Base-by-base conservation (phyloP, 2,888 invertebrate genomes). In the Sipha maydis region DNA sequence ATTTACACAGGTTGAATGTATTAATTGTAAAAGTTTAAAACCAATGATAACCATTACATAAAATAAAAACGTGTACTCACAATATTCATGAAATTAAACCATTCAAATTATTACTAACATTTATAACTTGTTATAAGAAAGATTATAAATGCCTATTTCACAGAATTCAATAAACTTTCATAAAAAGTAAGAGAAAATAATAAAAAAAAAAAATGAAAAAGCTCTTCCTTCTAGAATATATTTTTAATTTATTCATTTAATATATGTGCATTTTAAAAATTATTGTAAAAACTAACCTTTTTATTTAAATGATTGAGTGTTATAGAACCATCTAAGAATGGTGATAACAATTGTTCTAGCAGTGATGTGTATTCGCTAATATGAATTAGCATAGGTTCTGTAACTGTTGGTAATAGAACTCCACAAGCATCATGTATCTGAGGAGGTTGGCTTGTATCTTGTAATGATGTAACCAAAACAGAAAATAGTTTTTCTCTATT, bases 341-440 rank as follows among this genome's bases (percentile, higher is more conserved):
- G 88, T 14, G 88, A 82, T 48, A 88, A 75, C 67, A 88, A 76
- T 80, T 80, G 88, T 88, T 88, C 88, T 25, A 88, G 61, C 31
- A 88, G 67, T 21, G 88, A 82, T 48, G 82, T 76, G 25, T 88
- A 88, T 48, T 82, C 88, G 11, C 31, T 82, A 76, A 88, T 88
- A 88, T 88, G 88, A 48, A 80, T 25, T 19, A 88, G 75, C 88
- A 88, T 88, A n/a, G 88, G 82, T 76, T 88, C 88, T 25, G 88
- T 88, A 5, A 88, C 88, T 11, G 88, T 88, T 41, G 88, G 88
- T 48, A 88, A 82, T 48, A 88, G 14, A 75, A 88, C 67, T 31
- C 88, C 88, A 88, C 88, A 88, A 75, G 88, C 88, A 67, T 88
- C 80, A 75, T 88, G 88, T 82, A 88, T 88, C 41, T 75, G 88